Base-by-base conservation (phyloP, 1,140 invertebrate species). In the Hypsibius dujardini region DNA sequence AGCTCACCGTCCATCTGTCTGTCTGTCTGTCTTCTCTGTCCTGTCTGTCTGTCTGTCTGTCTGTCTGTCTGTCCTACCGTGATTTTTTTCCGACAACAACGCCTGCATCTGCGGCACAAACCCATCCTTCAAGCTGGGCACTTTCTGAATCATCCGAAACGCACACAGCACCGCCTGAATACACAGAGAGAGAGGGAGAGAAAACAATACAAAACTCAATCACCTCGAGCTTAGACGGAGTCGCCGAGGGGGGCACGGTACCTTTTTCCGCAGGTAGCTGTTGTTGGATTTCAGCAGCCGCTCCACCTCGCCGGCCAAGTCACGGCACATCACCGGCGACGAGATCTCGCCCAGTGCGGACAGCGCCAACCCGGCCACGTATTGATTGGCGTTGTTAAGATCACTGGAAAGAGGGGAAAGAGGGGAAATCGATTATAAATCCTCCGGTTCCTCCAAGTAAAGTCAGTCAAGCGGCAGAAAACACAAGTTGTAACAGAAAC, bases 81-180 rank as follows among this genome's bases (percentile, higher is more conserved):
- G 96, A 85, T 98, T 98, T 80, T 99, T 99, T 82, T 99, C 96
- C 70, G 92, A 92, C 45, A 99, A 83, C 72, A 99, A 82, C 76
- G 91, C 92, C 76, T 94, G 84, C 1, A 94, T 95, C 12, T 92
- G 92, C 40, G 95, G 93, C 75, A 98, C 84, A 81, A 97, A 99
- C 85, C 98, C 97, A 82, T 98, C 95, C 90, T 98, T 96, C 40
- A 98, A 80, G 80, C 99, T 95, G n/a, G 96, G 96, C 42, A 98
- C 94, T 78, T 95, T 88, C 74, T 90, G 84, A 40, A 99, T 92
- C 75, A 99, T 98, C 74, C 95, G 84, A 80, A 95, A 96, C 46
- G 96, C 95, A 82, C 95, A 98, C 1, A 99, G 81, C 14, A 93
- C 93, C 2, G 96, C 95, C 82, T 83, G 74, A 67, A 78, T 78